Percentiles rank a stretch among this genome's conserved stretches.
Conservation (phyloP, 2,113 vertebrate genomes). For the Gadus chalcogrammus region DNA sequence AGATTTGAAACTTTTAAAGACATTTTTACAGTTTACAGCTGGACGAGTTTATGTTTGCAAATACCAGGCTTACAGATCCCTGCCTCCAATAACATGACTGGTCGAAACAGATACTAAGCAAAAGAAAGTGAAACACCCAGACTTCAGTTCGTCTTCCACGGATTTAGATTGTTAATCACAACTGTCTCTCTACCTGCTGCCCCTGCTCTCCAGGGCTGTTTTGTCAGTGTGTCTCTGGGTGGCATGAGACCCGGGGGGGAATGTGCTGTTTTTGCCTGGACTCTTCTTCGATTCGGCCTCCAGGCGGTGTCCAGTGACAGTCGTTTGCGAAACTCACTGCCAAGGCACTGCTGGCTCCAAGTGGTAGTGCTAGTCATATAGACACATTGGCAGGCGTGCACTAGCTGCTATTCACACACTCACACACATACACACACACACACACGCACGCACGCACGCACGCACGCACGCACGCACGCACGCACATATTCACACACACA, state of each 20-base stretch:
- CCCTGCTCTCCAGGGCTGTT: no score
- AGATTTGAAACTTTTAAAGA: no score
- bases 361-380: constrained; percentile 7
- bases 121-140: no score
- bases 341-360: constrained; percentile 8
- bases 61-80: no score
- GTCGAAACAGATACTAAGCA: no score
- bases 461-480: constrained; percentile 5
- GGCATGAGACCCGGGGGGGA: constrained; percentile 34
- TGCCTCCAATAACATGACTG: no score
- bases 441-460: neutral
- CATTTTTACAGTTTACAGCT: no score
- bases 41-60: no score
- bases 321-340: constrained; percentile 59
- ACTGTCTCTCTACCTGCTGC: no score
- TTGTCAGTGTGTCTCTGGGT: neutral
- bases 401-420: constrained; percentile 2
- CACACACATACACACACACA: constrained; percentile 7
- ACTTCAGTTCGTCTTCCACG: no score
- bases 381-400: constrained; percentile 4
- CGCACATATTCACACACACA: no score
- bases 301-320: constrained; percentile 54
- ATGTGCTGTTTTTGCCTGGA: constrained; percentile 49
- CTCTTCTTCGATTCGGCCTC: constrained; percentile 24
- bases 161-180: no score